Conservation (phyloP, 1,140 invertebrate genomes). For the Anadara kagoshimensis region DNA sequence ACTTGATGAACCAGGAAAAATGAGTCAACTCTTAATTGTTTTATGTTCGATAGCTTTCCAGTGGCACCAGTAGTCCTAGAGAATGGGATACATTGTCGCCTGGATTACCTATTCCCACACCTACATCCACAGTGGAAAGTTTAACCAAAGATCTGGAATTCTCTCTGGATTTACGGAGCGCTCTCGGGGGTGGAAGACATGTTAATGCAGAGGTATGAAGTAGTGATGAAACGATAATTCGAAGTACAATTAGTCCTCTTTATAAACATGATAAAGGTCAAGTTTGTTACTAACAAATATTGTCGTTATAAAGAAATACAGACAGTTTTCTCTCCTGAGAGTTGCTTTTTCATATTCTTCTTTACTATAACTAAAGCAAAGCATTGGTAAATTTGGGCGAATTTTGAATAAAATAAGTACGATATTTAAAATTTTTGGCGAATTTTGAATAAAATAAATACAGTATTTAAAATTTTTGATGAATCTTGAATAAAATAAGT, state of each 20-base stretch:
- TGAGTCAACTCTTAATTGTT: too few species aligned
- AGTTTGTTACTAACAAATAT: background rate
- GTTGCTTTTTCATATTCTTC: too few species aligned
- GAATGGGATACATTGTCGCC: constrained; percentile 23
- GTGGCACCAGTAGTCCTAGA: constrained; percentile 5
- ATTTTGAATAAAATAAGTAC: too few species aligned
- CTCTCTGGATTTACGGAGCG: constrained; percentile 53
- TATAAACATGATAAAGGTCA: background rate
- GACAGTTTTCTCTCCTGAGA: too few species aligned
- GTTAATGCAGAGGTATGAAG: constrained; percentile 52
- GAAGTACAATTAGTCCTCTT: background rate
- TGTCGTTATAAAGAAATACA: background rate
- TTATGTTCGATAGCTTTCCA: background rate
- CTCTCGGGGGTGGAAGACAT: constrained; percentile 52
- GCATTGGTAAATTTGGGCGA: too few species aligned
- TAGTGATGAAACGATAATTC: background rate
- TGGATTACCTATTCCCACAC: constrained; percentile 17
- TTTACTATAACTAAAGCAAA: too few species aligned
- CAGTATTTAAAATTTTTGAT: too few species aligned
- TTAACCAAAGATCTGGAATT: constrained; percentile 43
- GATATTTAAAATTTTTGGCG: too few species aligned
- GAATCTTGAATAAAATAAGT: too few species aligned
- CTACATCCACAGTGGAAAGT: constrained; percentile 38
- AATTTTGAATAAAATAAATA: too few species aligned
- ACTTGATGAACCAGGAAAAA: too few species aligned